Conservation (phyloP, 2,888 invertebrate genomes). For the Andrena camellia region DNA sequence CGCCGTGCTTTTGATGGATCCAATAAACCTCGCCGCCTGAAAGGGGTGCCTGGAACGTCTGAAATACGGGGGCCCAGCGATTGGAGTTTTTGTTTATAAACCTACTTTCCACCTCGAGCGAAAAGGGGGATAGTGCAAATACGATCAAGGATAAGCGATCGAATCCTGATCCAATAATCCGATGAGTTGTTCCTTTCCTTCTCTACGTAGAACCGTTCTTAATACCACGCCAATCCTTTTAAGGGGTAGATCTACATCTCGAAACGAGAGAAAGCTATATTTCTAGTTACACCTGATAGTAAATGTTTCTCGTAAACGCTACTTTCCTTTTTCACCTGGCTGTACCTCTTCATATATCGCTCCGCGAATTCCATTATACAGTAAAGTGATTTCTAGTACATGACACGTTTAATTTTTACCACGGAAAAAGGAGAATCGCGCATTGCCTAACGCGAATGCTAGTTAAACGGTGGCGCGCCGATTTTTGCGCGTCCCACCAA, state of each 20-base stretch:
- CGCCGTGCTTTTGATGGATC: constrained; percentile 30
- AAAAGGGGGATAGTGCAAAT: neutral
- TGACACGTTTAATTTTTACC: neutral
- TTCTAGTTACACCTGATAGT: neutral
- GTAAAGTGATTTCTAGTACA: neutral
- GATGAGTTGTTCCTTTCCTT: constrained; percentile 1
- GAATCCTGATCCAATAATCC: constrained; percentile 4
- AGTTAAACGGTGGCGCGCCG: constrained; percentile 17
- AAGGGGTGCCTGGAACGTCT: neutral
- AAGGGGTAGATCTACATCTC: neutral
- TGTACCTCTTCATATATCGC: no score
- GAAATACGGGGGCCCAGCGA: constrained; percentile 23
- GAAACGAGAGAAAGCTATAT: neutral
- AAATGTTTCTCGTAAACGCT: neutral
- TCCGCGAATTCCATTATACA: neutral
- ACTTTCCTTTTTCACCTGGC: neutral
- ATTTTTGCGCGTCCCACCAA: constrained; percentile 9
- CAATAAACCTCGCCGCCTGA: constrained; percentile 23
- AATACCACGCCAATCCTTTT: neutral
- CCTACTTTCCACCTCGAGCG: constrained; percentile 1
- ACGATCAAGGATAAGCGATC: constrained; percentile 14
- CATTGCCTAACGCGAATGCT: constrained; percentile 15
- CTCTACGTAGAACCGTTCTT: neutral
- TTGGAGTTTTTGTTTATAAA: constrained; percentile 43
- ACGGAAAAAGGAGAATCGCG: neutral